Conservation (phyloP, 2,888 invertebrate genomes). For the Prostheceraeus crozeri region DNA sequence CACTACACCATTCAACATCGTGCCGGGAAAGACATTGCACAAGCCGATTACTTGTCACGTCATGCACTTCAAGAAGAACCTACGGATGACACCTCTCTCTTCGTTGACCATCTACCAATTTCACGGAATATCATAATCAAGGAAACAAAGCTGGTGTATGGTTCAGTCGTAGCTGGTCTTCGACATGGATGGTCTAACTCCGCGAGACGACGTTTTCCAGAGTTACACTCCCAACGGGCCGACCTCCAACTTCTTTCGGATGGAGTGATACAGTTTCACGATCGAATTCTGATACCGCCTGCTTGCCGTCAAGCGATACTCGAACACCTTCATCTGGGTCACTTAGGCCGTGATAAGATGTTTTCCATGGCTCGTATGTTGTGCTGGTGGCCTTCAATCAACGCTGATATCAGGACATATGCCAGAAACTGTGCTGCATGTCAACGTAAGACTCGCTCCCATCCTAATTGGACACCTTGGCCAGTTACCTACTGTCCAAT, state of each 20-base stretch:
- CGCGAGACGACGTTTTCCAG: not conserved
- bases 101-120: constrained; percentile 12
- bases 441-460: too few relatives aligned
- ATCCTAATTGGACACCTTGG: constrained; percentile 9
- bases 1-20: not conserved
- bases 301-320: constrained; percentile 5
- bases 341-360: constrained; percentile 25
- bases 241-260: not conserved
- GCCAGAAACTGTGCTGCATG: too few relatives aligned
- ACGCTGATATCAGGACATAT: too few relatives aligned
- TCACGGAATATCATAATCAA: not conserved
- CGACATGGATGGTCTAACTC: constrained; percentile 6
- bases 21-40: not conserved
- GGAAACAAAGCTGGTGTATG: not conserved
- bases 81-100: not conserved
- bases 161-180: constrained; percentile 1
- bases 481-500: not conserved
- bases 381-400: too few relatives aligned
- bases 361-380: constrained; percentile 7
- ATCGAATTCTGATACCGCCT: not conserved
- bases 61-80: not conserved
- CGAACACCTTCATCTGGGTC: constrained; percentile 19
- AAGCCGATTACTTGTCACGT: constrained; percentile 17
- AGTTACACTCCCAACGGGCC: not conserved
- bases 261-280: constrained; percentile 9